Evolutionary conservation across 37 sponge, comb jelly and placozoan species (phyloP).

Genomic region (Tethya wilhelma): DNA sequence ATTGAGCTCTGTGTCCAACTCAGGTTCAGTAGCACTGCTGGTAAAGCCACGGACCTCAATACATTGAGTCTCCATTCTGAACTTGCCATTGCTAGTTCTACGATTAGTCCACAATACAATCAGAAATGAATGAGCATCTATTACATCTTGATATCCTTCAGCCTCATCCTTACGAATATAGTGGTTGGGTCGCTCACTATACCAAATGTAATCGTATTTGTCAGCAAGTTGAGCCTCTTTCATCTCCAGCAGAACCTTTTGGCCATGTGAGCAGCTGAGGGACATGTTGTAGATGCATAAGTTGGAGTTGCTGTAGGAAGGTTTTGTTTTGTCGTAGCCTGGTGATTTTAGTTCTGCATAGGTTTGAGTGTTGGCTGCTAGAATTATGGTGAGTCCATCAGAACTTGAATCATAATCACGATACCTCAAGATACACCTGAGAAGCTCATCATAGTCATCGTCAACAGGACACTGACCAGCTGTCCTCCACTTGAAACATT

Average conservation of each 20-base stretch:
- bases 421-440: too few species aligned
- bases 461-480: too few species aligned
- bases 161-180: not conserved
- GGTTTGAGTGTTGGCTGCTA: too few species aligned
- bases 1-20: not conserved
- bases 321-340: too few species aligned
- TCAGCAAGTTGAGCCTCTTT: not conserved
- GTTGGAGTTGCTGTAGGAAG: not conserved
- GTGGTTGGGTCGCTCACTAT: not conserved
- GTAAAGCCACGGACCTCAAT: too few species aligned
- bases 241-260: not conserved
- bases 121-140: not conserved
- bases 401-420: too few species aligned
- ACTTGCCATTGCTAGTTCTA: not conserved
- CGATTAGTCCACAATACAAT: not conserved
- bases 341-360: too few species aligned
- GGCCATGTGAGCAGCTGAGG: not conserved
- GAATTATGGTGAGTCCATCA: too few species aligned
- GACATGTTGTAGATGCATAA: not conserved
- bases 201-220: not conserved
- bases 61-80: not conserved
- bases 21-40: not conserved
- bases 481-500: too few species aligned
- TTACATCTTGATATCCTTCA: not conserved
- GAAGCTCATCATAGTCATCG: too few species aligned